Evolutionary conservation across 2,113 vertebrate genomes (phyloP).

Genomic region (Orcinus orca): DNA sequence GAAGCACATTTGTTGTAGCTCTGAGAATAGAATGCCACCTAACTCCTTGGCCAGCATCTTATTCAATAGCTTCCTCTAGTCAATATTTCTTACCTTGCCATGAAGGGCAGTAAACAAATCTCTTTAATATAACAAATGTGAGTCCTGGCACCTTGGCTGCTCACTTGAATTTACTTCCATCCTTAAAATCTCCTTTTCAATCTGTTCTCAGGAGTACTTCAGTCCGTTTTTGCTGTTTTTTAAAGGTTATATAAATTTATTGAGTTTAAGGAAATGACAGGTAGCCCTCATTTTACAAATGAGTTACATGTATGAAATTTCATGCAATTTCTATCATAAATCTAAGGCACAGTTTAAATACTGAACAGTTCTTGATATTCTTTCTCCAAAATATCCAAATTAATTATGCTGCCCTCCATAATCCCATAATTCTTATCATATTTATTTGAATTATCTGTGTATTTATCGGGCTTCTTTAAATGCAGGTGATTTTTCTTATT

Average conservation of each 20-base stretch:
- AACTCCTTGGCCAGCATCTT: neutral
- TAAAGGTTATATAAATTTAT: neutral
- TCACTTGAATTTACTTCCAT: slow-evolving; percentile 14
- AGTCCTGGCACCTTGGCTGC: neutral
- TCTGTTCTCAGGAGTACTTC: neutral
- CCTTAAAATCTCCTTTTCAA: slow-evolving; percentile 14
- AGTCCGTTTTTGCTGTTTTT: neutral
- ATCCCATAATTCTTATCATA: neutral
- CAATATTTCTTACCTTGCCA: slow-evolving; percentile 26
- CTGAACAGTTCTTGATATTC: neutral
- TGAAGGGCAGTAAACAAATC: neutral
- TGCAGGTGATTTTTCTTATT: neutral
- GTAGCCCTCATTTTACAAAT: neutral
- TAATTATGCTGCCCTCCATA: neutral
- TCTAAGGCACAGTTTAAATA: neutral
- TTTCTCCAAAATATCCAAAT: neutral
- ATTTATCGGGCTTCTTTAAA: neutral
- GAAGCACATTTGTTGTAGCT: neutral
- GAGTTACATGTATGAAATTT: slow-evolving; percentile 1
- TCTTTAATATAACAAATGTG: slow-evolving; percentile 31
- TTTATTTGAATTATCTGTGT: slow-evolving; percentile 4
- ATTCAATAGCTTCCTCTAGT: neutral
- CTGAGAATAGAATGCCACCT: neutral
- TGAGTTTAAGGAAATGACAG: neutral
- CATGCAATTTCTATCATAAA: neutral